Evolutionary conservation across 2,888 invertebrate species (phyloP).

Genomic region (Hirtodrosophila cameraria): DNA sequence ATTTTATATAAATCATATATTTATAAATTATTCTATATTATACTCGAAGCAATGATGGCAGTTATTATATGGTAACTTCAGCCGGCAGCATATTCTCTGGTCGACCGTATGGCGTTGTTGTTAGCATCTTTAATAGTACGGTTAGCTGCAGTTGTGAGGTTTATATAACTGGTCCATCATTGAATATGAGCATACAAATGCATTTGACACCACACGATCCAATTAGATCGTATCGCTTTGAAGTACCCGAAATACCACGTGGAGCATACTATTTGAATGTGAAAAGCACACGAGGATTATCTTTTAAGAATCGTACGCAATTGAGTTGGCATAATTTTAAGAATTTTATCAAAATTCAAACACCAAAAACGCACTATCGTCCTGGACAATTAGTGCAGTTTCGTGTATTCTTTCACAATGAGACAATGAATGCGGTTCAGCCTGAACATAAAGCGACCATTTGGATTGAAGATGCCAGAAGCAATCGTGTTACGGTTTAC

Average conservation of each 20-base stretch:
- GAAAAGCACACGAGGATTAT: constrained; percentile 5
- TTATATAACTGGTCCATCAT: constrained; percentile 7
- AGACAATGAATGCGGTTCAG: neutral
- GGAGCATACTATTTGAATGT: constrained; percentile 29
- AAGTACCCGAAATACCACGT: constrained; percentile 13
- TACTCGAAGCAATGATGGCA: neutral
- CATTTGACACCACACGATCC: constrained; percentile 8
- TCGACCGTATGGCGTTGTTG: constrained; percentile 22
- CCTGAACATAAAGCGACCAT: constrained; percentile 3
- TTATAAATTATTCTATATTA: neutral
- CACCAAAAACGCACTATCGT: constrained; percentile 26
- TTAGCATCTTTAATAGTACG: constrained; percentile 18
- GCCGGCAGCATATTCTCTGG: constrained; percentile 24
- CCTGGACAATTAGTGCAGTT: constrained; percentile 36
- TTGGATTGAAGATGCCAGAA: constrained; percentile 36
- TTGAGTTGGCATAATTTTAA: constrained; percentile 16
- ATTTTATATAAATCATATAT: neutral
- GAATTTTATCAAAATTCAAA: constrained; percentile 31
- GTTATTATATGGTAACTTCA: constrained; percentile 27
- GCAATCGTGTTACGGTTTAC: constrained; percentile 8
- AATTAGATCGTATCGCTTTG: constrained; percentile 13
- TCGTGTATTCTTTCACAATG: constrained; percentile 37
- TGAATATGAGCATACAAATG: constrained; percentile 10
- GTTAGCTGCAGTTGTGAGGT: constrained; percentile 23
- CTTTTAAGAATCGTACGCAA: neutral